phyloP scores from a whole-genome alignment of 2,888 invertebrate species.

The Drosophila mulleri region DNA sequence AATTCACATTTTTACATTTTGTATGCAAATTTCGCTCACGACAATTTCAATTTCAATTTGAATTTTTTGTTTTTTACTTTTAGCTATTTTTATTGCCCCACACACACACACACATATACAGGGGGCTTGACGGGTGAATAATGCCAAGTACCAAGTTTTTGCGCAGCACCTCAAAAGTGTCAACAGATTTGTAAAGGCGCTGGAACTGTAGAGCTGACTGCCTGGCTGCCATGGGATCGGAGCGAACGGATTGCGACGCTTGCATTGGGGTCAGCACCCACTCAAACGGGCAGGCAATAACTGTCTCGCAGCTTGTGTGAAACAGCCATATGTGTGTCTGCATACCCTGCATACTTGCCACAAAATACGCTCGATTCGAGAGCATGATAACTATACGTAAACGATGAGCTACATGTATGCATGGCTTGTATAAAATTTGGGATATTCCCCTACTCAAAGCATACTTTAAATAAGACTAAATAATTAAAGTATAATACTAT shows the following conservation, averaged over 20 bases:
- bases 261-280: constrained; percentile 46
- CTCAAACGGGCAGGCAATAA: constrained; percentile 35
- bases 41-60: constrained; percentile 35
- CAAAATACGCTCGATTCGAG: not conserved
- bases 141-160: constrained; percentile 40
- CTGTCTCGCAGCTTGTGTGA: constrained; percentile 31
- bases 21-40: constrained; percentile 57
- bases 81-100: constrained; percentile 37
- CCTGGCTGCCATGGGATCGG: not conserved
- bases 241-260: constrained; percentile 29
- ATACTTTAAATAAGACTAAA: no score
- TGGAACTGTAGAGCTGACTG: constrained; percentile 40
- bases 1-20: constrained; percentile 43
- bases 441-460: no score
- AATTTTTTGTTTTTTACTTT: not conserved
- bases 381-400: not conserved
- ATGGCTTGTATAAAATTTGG: no score
- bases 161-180: constrained; percentile 65
- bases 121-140: constrained; percentile 9
- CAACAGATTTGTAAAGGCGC: constrained; percentile 64
- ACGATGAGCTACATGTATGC: no score
- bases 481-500: no score
- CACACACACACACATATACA: not conserved
- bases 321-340: not conserved
- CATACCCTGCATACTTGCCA: constrained; percentile 18